phyloP scores from a whole-genome alignment of 92 coral and sea anemone species.

The Diadumene lineata region DNA sequence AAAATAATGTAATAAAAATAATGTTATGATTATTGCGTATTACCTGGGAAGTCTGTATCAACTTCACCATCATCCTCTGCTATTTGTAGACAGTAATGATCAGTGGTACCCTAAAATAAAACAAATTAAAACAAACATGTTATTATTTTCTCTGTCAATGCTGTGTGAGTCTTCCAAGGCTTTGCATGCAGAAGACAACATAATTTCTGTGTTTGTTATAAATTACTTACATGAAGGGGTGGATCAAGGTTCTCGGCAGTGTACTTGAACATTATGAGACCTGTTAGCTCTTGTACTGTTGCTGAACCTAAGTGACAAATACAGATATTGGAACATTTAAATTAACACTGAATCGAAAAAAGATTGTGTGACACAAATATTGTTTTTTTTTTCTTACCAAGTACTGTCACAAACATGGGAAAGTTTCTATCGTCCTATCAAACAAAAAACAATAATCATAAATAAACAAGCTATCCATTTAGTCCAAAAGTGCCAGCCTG shows the following conservation, averaged over 20 bases:
- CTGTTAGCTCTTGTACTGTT: conserved; percentile 81
- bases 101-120: conserved; percentile 57
- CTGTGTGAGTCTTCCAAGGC: no score
- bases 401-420: conserved; percentile 76
- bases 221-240: conserved; percentile 68
- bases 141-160: no score
- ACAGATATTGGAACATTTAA: no score
- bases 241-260: conserved; percentile 70
- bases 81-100: conserved; percentile 66
- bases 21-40: no score
- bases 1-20: no score
- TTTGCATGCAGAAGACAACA: no score
- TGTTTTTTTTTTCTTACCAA: conserved; percentile 77
- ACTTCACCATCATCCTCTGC: conserved; percentile 99
- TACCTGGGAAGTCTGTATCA: conserved; percentile 92
- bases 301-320: conserved; percentile 64
- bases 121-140: not conserved
- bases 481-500: no score
- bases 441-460: not conserved
- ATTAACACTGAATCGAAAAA: no score
- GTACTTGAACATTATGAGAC: conserved; percentile 86
- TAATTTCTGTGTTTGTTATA: no score
- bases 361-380: no score
- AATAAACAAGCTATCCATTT: no score
- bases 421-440: conserved; percentile 67